Evolutionary conservation across 2,797 vertebrate genomes (phyloP).

Genomic region (Sciaenops ocellatus): DNA sequence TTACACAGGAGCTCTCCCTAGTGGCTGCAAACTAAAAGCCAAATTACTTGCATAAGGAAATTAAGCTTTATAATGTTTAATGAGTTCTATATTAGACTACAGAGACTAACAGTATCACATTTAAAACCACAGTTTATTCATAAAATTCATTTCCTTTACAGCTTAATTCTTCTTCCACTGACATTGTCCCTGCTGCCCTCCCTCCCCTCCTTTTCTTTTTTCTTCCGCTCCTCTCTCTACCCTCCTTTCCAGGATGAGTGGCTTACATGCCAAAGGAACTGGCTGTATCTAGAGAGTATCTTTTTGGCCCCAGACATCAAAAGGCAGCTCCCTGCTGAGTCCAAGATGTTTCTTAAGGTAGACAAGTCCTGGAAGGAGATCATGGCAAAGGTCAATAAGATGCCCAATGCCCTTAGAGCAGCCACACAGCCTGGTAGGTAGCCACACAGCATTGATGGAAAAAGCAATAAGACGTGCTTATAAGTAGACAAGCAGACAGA

Average conservation of each 20-base stretch:
- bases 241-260: conserved; percentile 86
- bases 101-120: neutral
- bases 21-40: conserved; percentile 45
- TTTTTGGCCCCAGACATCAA: conserved; percentile 90
- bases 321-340: conserved; percentile 88
- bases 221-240: neutral
- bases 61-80: neutral
- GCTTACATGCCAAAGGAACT: conserved; percentile 89
- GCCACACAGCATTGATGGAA: neutral
- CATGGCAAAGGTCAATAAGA: conserved; percentile 87
- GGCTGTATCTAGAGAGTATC: conserved; percentile 91
- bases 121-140: neutral
- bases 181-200: neutral
- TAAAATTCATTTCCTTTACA: neutral
- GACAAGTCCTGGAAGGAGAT: conserved; percentile 92
- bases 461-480: neutral
- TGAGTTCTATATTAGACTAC: neutral
- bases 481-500: neutral
- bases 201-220: neutral
- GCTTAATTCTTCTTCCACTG: neutral
- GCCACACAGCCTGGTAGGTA: conserved; percentile 86
- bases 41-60: neutral
- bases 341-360: conserved; percentile 91
- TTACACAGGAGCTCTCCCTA: conserved; percentile 54
- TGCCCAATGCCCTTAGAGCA: conserved; percentile 87